These are phyloP conservation scores for Papilio gigon DNA, from an alignment of 2,888 invertebrate genomes.

Conservation along the genomic window DNA sequence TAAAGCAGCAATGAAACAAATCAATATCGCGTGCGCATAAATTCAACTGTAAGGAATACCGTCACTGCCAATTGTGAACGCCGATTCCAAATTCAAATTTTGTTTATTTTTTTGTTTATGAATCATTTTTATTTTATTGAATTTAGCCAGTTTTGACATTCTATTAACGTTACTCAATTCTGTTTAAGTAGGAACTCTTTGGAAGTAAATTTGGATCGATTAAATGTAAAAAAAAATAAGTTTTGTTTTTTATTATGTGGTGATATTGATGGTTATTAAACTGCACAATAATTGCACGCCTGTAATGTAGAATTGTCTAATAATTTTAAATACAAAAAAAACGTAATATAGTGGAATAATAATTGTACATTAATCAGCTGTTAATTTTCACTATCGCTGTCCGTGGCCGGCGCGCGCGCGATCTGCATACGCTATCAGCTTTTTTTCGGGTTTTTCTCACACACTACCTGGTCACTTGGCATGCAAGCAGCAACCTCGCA, in stretches of 20 bases:
- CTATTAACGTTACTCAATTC: neutral
- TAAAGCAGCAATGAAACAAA: slow-evolving; percentile 42
- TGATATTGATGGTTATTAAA: no score
- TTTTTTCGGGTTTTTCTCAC: slow-evolving; percentile 67
- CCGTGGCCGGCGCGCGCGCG: slow-evolving; percentile 51
- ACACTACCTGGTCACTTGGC: slow-evolving; percentile 60
- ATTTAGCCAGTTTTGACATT: neutral
- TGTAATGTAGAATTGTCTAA: neutral
- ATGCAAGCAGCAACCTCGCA: slow-evolving; percentile 56
- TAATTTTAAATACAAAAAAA: slow-evolving; percentile 8
- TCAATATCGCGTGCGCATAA: slow-evolving; percentile 60
- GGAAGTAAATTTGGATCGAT: no score
- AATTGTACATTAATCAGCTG: slow-evolving; percentile 39
- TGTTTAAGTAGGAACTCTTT: no score
- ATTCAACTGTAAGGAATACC: slow-evolving; percentile 51
- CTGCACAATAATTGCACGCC: no score
- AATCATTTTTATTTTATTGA: slow-evolving; percentile 44
- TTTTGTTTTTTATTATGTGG: no score
- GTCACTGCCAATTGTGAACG: slow-evolving; percentile 52
- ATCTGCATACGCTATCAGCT: slow-evolving; percentile 51
- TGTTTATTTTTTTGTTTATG: slow-evolving; percentile 49
- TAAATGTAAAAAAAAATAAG: no score
- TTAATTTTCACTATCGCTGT: slow-evolving; percentile 58
- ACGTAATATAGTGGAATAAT: slow-evolving; percentile 6
- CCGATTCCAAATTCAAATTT: slow-evolving; percentile 53